Percentiles rank a stretch among this genome's conserved stretches.
These are phyloP conservation scores for Camelus bactrianus DNA, from an alignment of 2,113 vertebrate species.

Conservation along the genomic window DNA sequence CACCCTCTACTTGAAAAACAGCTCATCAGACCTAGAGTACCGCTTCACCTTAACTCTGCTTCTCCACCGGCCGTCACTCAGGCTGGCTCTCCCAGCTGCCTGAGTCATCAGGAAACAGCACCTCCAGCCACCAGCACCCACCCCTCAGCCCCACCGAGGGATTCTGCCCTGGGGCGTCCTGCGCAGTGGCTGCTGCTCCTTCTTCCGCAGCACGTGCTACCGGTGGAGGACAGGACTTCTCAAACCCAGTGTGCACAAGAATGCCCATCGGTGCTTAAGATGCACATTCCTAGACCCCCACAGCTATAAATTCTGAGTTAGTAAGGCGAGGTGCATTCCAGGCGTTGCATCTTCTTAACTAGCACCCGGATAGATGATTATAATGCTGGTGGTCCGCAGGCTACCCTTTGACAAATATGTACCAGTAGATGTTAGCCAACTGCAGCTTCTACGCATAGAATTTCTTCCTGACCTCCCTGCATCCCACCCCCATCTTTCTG, in stretches of 20 bases:
- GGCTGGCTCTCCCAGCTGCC: not conserved
- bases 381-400: not conserved
- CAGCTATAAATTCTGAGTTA: not conserved
- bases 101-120: not conserved
- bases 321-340: not conserved
- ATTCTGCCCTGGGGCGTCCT: not conserved
- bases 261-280: not conserved
- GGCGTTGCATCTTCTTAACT: not conserved
- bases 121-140: not conserved
- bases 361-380: no score
- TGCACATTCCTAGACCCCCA: not conserved
- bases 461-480: not conserved
- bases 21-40: not conserved
- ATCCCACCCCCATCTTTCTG: not conserved
- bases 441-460: not conserved
- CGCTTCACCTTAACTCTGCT: not conserved
- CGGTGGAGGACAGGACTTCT: not conserved
- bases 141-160: not conserved
- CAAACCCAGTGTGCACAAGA: not conserved
- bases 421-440: not conserved
- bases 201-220: no score
- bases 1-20: not conserved
- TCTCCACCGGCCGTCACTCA: not conserved
- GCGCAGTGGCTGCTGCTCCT: fast-evolving
- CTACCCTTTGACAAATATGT: not conserved